phyloP scores from a whole-genome alignment of 2,797 vertebrate genomes.

The Coregonus suidteri region DNA sequence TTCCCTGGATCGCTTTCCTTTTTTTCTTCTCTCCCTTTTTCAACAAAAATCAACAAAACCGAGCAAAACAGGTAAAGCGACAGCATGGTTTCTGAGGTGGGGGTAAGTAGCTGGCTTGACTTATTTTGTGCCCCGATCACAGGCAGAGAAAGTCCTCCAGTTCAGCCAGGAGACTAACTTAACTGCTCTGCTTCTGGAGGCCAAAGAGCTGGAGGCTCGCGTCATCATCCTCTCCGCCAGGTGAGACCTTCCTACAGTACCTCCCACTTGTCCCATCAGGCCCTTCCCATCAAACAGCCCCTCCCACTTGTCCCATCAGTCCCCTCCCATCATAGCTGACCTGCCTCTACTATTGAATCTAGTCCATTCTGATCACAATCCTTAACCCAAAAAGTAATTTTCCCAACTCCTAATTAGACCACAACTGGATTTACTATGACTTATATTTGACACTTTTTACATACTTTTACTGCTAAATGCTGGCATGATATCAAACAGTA shows the following conservation, averaged over 20 bases:
- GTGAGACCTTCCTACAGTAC: conserved; percentile 58
- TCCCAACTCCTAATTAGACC: background rate
- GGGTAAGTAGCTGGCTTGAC: conserved; percentile 74
- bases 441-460: background rate
- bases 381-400: background rate
- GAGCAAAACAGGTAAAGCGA: conserved; percentile 58
- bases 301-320: too few relatives aligned
- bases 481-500: background rate
- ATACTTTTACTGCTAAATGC: background rate
- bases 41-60: conserved; percentile 59
- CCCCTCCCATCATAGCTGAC: background rate
- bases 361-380: too few relatives aligned
- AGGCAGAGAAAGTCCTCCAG: conserved; percentile 99
- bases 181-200: conserved; percentile 95
- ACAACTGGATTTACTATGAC: background rate
- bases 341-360: background rate
- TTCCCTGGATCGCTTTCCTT: conserved; percentile 79
- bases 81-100: conserved; percentile 80
- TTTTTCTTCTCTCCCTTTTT: conserved; percentile 73
- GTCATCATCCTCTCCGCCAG: conserved; percentile 98
- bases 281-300: too few relatives aligned
- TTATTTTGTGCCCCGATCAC: conserved; percentile 84
- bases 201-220: conserved; percentile 95
- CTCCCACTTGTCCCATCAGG: too few relatives aligned
- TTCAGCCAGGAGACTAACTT: conserved; percentile 99